Conservation (phyloP, 2,797 vertebrate species). For the Momotus momota region DNA sequence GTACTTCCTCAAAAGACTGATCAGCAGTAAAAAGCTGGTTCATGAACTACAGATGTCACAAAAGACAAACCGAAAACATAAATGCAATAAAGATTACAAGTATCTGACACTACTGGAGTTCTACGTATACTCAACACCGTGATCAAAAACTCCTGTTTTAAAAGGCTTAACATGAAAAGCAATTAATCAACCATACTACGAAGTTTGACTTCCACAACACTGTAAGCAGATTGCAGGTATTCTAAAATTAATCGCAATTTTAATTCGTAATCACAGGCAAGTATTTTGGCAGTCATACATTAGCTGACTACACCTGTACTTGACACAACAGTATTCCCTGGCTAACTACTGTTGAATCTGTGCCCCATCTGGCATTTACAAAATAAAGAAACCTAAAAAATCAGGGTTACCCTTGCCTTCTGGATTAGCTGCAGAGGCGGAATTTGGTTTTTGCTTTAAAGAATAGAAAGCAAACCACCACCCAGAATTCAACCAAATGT, state of each 20-base stretch:
- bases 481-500: background rate
- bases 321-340: background rate
- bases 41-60: background rate
- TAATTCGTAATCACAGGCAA: background rate
- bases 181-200: background rate
- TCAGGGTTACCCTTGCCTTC: background rate
- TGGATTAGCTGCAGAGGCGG: background rate
- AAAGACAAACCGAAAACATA: background rate
- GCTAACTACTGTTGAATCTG: background rate
- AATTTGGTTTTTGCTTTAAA: background rate
- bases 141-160: background rate
- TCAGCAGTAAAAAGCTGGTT: background rate
- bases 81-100: background rate
- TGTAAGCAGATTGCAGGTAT: constrained; percentile 22
- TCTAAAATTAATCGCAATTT: constrained; percentile 12
- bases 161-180: background rate
- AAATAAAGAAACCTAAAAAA: background rate
- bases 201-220: background rate
- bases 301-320: background rate
- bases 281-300: background rate
- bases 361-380: background rate
- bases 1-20: background rate
- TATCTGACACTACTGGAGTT: background rate
- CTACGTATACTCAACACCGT: background rate
- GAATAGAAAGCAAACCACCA: background rate